Evolutionary conservation across 2,888 invertebrate genomes (phyloP), one percentile per base, ranked within the genome.

Genomic region (Eupithecia centaureata): DNA sequence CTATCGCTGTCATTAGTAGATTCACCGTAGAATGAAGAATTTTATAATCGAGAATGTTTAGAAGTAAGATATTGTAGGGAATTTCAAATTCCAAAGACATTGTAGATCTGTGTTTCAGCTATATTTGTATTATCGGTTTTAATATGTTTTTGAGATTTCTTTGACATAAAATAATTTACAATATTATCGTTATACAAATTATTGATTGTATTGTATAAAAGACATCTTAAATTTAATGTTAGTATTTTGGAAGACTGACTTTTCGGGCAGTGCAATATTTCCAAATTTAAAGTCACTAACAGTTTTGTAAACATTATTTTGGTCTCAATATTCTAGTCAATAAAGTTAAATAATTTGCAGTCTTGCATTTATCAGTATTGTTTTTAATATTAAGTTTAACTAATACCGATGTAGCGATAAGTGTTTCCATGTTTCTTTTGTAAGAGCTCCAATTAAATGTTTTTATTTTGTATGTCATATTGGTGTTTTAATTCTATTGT

Each of bases 261-360:
- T 77, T 77, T 82, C 82, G 92, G 92, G 92, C 85, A 86, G 92
- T 92, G 92, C 92, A 92, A 92, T 92, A 90, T 74, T 65, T 61
- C 57, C 52, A 65, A 65, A 62, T 33, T 67, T 71, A 38, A 65
- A 59, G 18, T 57, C 32, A 32, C 3, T 1, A 13, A 18, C 30
- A 57, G 57, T 57, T 22, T 52, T 62, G 51, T 28, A 32, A 8
- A 42, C 57, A 61, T 35, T 63, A 62, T 38, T 61, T 62, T 51
- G 54, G 30, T 77, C 70, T 63, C 54, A 51, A 35, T 27, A 15
- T 52, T 61, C 66, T 77, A 71, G 75, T 76, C 75, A 58, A 67
- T 63, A 56, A 72, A 38, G 67, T 65, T 51, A 56, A 56, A n/a
- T 35, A 28, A 33, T 61, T 71, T 76, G 67, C 28, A 63, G 70